Percentiles rank a stretch among this genome's conserved stretches.
These are phyloP conservation scores for Odontocolon sp. DNA, from an alignment of 2,888 invertebrate species.

Conservation along the genomic window DNA sequence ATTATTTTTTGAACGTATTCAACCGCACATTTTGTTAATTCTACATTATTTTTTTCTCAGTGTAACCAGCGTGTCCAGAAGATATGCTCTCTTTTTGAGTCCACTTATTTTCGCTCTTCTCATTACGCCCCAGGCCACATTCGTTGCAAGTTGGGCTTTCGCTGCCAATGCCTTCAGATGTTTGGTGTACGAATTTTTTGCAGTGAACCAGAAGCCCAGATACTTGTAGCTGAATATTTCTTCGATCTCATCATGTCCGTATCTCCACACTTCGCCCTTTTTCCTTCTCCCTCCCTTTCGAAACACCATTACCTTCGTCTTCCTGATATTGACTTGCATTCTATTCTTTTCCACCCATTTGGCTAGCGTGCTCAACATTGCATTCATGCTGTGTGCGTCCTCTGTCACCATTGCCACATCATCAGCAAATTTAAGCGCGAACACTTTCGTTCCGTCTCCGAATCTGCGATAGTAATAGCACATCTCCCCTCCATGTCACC, in stretches of 20 bases:
- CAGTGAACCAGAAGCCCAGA: slow-evolving; percentile 41
- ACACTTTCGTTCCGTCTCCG: not conserved
- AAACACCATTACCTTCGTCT: too few relatives aligned
- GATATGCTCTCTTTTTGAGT: slow-evolving; percentile 14
- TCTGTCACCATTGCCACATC: too few relatives aligned
- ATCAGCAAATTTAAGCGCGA: too few relatives aligned
- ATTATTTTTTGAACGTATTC: not conserved
- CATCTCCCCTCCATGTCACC: too few relatives aligned
- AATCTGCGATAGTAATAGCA: slow-evolving; percentile 15
- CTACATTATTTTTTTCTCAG: not conserved
- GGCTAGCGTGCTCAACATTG: too few relatives aligned
- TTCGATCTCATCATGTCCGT: slow-evolving; percentile 21
- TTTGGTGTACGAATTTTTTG: slow-evolving; percentile 4
- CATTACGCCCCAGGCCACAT: slow-evolving; percentile 40
- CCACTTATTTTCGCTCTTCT: slow-evolving; percentile 24
- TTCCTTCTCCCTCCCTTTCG: slow-evolving; percentile 30
- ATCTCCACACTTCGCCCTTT: slow-evolving; percentile 27
- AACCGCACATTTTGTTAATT: too few relatives aligned
- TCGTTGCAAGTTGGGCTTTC: slow-evolving; percentile 44
- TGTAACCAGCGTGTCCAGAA: slow-evolving; percentile 48
- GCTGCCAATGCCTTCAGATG: slow-evolving; percentile 13
- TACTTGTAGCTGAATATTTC: slow-evolving; percentile 42
- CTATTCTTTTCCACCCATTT: too few relatives aligned
- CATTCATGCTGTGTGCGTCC: too few relatives aligned
- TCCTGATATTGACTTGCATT: too few relatives aligned